A percentile compares a stretch with the other conserved stretches of the same genome.
phyloP scores from a whole-genome alignment of 2,797 vertebrate species.

The Tinamus major region DNA sequence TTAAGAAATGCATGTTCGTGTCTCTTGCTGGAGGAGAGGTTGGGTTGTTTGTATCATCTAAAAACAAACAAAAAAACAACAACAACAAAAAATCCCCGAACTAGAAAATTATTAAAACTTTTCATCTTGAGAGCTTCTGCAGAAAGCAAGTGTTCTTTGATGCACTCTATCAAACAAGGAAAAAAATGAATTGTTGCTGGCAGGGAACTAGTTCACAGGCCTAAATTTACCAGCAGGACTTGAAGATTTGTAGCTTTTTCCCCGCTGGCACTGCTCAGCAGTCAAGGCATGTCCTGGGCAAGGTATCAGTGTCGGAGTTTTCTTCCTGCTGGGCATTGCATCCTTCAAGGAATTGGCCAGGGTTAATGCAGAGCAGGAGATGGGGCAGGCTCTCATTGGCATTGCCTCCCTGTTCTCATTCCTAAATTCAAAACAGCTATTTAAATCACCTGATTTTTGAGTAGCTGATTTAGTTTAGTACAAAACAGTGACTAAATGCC shows the following conservation, averaged over 20 bases:
- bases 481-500: not conserved
- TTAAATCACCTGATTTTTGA: not conserved
- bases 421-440: too few relatives aligned
- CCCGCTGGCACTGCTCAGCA: not conserved
- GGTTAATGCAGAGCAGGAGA: too few relatives aligned
- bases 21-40: not conserved
- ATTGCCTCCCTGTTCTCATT: not conserved
- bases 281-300: not conserved
- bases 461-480: not conserved
- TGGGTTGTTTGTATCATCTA: not conserved
- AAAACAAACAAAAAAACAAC: not conserved
- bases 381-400: not conserved
- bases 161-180: not conserved
- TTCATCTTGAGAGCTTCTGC: not conserved
- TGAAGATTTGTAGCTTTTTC: not conserved
- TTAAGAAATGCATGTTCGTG: not conserved
- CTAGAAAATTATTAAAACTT: not conserved
- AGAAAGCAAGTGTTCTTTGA: not conserved
- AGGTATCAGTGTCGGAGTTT: not conserved
- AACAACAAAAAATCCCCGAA: not conserved
- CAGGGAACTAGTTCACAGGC: not conserved
- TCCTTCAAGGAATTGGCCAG: not conserved
- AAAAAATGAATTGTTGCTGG: not conserved
- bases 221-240: not conserved
- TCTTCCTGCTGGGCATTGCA: not conserved